Evolutionary conservation across 2,888 invertebrate genomes (phyloP).

Genomic region (Melanostoma mellinum): DNA sequence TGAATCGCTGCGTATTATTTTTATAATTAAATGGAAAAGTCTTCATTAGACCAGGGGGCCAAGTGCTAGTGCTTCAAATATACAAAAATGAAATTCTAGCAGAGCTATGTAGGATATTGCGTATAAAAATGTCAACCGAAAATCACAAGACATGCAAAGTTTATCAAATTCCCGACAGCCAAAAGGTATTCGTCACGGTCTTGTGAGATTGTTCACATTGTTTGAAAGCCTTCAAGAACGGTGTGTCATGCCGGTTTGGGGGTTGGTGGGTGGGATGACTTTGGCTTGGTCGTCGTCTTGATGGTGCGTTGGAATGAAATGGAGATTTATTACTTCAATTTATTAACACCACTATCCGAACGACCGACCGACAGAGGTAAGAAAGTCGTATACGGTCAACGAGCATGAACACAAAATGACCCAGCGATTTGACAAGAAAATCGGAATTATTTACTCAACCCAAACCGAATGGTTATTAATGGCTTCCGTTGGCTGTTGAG

Average conservation of each 20-base stretch:
- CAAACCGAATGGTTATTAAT: conserved; percentile 24
- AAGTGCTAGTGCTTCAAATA: too few species aligned
- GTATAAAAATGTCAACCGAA: not conserved
- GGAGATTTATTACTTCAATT: conserved; percentile 27
- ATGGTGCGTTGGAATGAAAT: conserved; percentile 22
- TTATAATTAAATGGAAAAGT: conserved; percentile 41
- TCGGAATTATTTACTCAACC: conserved; percentile 19
- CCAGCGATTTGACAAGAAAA: conserved; percentile 33
- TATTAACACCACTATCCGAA: conserved; percentile 6
- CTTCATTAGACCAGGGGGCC: not conserved
- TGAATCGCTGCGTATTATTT: conserved; percentile 27
- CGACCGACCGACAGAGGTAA: conserved; percentile 6
- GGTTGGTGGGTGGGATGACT: not conserved
- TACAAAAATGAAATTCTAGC: too few species aligned
- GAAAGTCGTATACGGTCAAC: conserved; percentile 42
- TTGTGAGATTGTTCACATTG: not conserved
- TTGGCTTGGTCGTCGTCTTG: not conserved
- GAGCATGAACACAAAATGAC: conserved; percentile 16
- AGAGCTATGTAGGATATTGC: not conserved
- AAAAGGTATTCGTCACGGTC: not conserved
- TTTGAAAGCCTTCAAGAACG: too few species aligned
- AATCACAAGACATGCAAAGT: not conserved
- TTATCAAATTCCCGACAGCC: conserved; percentile 1
- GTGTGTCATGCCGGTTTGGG: too few species aligned
- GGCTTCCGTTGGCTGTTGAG: conserved; percentile 29